phyloP scores from a whole-genome alignment of 2,113 vertebrate genomes.

The Paramisgurnus dabryanus region DNA sequence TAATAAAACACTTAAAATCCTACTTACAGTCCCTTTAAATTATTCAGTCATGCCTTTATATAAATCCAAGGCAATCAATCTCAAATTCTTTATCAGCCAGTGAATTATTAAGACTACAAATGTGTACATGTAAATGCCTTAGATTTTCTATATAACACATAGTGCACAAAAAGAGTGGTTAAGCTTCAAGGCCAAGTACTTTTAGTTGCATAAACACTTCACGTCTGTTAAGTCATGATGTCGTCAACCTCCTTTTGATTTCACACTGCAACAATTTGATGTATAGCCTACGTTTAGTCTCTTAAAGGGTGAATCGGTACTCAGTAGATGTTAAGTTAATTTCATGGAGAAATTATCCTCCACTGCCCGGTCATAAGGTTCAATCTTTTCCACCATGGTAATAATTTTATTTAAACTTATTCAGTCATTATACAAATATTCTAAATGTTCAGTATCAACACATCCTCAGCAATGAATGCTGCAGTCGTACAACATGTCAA shows the following conservation, averaged over 20 bases:
- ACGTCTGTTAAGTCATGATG: slow-evolving; percentile 14
- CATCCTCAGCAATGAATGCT: background rate
- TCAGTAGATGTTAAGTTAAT: slow-evolving; percentile 15
- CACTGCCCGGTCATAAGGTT: background rate
- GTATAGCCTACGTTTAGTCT: background rate
- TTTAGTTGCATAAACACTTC: background rate
- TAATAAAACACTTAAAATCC: too few species aligned
- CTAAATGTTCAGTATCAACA: slow-evolving; percentile 11
- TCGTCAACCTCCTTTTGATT: background rate
- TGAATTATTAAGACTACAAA: background rate
- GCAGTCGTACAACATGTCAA: background rate
- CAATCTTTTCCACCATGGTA: background rate
- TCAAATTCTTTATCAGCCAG: too few species aligned
- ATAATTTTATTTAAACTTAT: background rate
- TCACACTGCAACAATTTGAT: background rate
- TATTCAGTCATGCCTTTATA: too few species aligned
- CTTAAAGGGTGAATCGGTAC: background rate
- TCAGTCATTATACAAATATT: slow-evolving; percentile 4
- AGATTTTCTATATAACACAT: too few species aligned
- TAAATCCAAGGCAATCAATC: too few species aligned
- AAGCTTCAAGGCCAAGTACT: background rate
- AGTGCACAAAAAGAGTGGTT: background rate
- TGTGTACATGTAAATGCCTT: background rate
- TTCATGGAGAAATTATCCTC: slow-evolving; percentile 10
- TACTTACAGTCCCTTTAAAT: too few species aligned